Percentiles rank a stretch among this genome's conserved stretches.
These are phyloP conservation scores for Acyrthosiphon pisum DNA, from an alignment of 1,140 invertebrate genomes.

Conservation along the genomic window DNA sequence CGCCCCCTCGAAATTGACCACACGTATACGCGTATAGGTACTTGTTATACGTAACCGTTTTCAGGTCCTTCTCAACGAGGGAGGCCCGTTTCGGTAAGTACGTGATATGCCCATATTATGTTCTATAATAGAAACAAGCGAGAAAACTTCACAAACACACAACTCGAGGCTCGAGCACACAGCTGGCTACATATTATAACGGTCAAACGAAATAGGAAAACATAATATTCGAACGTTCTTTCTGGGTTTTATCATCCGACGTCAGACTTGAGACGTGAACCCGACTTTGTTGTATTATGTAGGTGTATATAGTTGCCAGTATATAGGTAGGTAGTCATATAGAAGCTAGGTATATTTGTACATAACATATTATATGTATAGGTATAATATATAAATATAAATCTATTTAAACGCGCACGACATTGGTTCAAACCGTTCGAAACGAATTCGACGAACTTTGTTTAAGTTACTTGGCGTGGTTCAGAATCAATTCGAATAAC, in stretches of 20 bases:
- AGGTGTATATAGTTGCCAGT: background rate
- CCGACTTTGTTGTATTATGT: background rate
- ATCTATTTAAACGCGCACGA: background rate
- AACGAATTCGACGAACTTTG: background rate
- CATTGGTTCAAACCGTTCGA: background rate
- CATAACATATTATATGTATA: background rate
- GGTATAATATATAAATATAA: background rate
- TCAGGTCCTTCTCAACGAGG: background rate
- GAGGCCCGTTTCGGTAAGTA: background rate
- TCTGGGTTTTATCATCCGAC: background rate
- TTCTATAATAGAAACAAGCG: background rate
- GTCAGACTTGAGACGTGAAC: background rate
- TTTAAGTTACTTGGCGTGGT: background rate
- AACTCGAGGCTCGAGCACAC: background rate
- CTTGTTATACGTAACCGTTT: background rate
- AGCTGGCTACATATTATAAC: background rate
- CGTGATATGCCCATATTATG: background rate
- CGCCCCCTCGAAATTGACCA: conserved; percentile 35
- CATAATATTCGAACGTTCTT: background rate
- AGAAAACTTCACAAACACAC: conserved; percentile 15
- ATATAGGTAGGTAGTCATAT: background rate
- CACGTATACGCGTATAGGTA: background rate
- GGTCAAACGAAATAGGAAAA: background rate
- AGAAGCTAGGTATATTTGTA: background rate
- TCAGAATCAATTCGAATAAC: conserved; percentile 4